Evolutionary conservation across 1,140 invertebrate species (phyloP), one percentile per base, ranked within the genome.

Genomic region (Zaprionus africanus): DNA sequence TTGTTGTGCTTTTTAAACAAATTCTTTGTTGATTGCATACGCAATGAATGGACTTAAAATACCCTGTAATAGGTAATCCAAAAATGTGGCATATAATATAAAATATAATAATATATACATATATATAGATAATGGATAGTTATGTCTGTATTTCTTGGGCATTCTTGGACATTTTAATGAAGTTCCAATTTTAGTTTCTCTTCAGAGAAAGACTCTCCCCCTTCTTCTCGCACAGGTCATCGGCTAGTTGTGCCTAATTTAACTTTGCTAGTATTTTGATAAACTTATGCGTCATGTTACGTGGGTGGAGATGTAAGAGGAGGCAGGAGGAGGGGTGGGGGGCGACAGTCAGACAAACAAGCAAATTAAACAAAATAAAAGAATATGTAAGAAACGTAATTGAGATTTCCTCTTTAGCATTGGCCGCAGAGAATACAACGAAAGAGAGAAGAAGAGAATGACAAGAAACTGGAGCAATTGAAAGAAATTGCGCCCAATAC

Each of bases 401-500:
- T 86, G 83, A 86, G 79, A 86, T 84, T 86, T 86, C 83, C 83
- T 86, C 79, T 80, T 86, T 82, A 79, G 51, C 60, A n/a, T 41
- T 41, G 15, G 31, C 51, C 51, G 43, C 69, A 17, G 24, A 61
- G 17, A 54, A 66, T 34, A 67, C n/a, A 60, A 28, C 28, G 31
- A 34, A 34, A 26, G 46, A 61, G 38, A 66, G 49, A 71, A 43
- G 28, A 19, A 26, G 15, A 53, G 31, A 7, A 53, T 22, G 19
- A 51, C 28, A 51, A 51, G 60, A 86, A 86, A 86, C 72, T 82
- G 73, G 70, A 83, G 83, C 82, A 86, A 86, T 86, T 86, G 79
- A 79, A 85, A 77, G 76, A 86, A 85, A 85, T 86, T 79, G 82
- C 76, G 65, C 66, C 76, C 81, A 76, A 64, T 76, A 63, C 36